Conservation (phyloP, 53 echinoderm and acorn worm species). For the Holothuria scabra region DNA sequence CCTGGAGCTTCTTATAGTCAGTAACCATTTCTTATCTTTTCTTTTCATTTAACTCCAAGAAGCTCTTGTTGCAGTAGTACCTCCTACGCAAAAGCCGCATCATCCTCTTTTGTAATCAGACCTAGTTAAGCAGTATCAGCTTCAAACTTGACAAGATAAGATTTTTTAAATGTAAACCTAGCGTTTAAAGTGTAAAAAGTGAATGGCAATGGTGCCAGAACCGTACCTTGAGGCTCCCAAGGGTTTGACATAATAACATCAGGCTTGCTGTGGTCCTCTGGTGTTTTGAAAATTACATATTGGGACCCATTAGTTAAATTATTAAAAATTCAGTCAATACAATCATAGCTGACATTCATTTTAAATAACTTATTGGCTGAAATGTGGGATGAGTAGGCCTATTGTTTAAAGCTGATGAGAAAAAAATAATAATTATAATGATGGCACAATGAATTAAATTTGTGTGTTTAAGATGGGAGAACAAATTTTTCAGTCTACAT, state of each 20-base stretch:
- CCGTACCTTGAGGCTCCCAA: slow-evolving; percentile 18
- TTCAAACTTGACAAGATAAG: slow-evolving; percentile 14
- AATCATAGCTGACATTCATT: too few species aligned
- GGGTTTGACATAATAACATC: background rate
- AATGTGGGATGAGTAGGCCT: too few species aligned
- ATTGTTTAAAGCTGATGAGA: too few species aligned
- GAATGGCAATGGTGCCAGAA: slow-evolving; percentile 7
- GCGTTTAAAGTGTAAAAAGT: background rate
- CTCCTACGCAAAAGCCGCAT: background rate
- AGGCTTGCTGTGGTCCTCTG: background rate
- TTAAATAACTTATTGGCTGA: too few species aligned
- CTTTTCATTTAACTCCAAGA: background rate
- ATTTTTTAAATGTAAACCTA: background rate
- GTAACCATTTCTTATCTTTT: background rate
- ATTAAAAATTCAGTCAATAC: too few species aligned
- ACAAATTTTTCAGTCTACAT: slow-evolving; percentile 30
- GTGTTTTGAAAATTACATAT: too few species aligned
- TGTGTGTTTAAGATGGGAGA: slow-evolving; percentile 40
- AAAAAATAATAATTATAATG: background rate
- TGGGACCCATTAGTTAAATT: too few species aligned
- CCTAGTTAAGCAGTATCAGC: slow-evolving; percentile 4
- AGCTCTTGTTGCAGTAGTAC: background rate
- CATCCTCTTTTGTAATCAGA: slow-evolving; percentile 15
- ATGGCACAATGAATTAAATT: slow-evolving; percentile 3
- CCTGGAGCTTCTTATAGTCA: background rate